Base-by-base conservation (phyloP, 1,140 invertebrate species). In the Yoshiicerus persimilis region DNA sequence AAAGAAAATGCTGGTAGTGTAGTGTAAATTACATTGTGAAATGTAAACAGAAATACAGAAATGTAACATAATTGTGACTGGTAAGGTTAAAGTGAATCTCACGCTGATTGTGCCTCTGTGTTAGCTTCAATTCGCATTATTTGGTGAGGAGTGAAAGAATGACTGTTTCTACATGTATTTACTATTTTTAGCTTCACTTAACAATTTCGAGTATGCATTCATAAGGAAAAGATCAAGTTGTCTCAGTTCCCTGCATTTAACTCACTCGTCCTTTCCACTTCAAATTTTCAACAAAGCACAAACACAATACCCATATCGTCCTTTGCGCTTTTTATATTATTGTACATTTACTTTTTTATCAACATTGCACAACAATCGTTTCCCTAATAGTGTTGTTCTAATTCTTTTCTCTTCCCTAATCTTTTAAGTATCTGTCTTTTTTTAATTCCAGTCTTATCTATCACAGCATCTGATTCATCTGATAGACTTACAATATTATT, bases 131-230 rank as follows among this genome's bases (percentile, higher is more conserved):
- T 27, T 66, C 64, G 3, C 11, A 27, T 56, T 16, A 30, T 66
- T 66, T 66, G 23, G 27, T 3, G 64, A 66, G 11, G 10, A 66
- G 20, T 23, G 27, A 30, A 66, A 25, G 66, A 25, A 11, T 30
- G 25, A 27, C 70, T 70, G 64, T 30, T n/a, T 80, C 32, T 34
- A 5, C n/a, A 36, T 80, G 30, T n/a, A 34, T 80, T 80, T n/a
- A 80, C 75, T 80, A 80, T 80, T 80, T 80, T 80, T 80, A 80
- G 75, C 34, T 36, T 80, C 75, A 38, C 70, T 36, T 34, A 80
- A 80, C 75, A 80, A 80, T 80, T 80, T 34, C 36, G 75, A 80
- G 34, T 80, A 80, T 80, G 75, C 32, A 34, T 36, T 77, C 32
- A 34, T 77, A 80, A 36, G 38, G 32, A 80, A 36, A 38, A 80